These are phyloP conservation scores for Halesus radiatus DNA, from an alignment of 1,140 invertebrate genomes.

Conservation along the genomic window DNA sequence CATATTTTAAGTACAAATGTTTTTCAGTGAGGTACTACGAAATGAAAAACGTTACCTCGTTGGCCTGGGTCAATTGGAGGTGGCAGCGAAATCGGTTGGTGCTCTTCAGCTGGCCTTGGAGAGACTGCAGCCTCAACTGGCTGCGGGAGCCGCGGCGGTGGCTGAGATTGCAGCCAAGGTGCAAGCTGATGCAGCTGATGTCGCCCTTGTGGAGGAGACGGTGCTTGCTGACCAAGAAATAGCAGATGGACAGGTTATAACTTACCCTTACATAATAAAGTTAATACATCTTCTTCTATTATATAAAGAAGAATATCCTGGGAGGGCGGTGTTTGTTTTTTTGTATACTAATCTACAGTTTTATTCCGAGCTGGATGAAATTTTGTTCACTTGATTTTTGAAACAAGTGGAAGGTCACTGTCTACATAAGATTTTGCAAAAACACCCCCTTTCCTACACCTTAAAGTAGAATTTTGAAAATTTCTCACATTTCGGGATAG, in stretches of 20 bases:
- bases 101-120: constrained; percentile 90
- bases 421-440: too few relatives aligned
- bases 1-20: neutral
- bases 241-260: constrained; percentile 72
- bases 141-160: constrained; percentile 87
- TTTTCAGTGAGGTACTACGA: constrained; percentile 72
- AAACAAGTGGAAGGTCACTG: too few relatives aligned
- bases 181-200: constrained; percentile 87
- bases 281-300: too few relatives aligned
- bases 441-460: too few relatives aligned
- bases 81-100: constrained; percentile 85
- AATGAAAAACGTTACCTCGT: constrained; percentile 85
- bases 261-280: too few relatives aligned
- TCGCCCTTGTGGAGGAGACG: constrained; percentile 82
- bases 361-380: too few relatives aligned
- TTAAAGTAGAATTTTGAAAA: too few relatives aligned
- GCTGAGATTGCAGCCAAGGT: constrained; percentile 84
- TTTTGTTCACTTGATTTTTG: too few relatives aligned
- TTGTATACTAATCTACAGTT: too few relatives aligned
- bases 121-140: constrained; percentile 89
- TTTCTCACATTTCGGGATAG: too few relatives aligned
- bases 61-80: constrained; percentile 89
- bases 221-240: constrained; percentile 77
- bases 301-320: too few relatives aligned
- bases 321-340: too few relatives aligned